Conservation (phyloP, 92 coral and sea anemone species). For the Phenganax stokvisi region DNA sequence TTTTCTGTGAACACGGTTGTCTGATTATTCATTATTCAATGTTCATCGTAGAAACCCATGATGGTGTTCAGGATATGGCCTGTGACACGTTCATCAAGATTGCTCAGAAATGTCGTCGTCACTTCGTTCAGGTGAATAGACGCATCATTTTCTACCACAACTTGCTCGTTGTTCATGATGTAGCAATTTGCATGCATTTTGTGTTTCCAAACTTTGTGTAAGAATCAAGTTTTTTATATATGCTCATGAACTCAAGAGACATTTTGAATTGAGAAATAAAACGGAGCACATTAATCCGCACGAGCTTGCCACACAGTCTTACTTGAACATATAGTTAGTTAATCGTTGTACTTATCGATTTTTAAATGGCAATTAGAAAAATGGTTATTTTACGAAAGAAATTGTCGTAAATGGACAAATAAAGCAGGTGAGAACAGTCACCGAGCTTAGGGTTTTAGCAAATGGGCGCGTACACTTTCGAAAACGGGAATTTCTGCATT, state of each 20-base stretch:
- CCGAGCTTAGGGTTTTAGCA: too few relatives aligned
- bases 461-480: too few relatives aligned
- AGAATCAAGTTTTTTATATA: not conserved
- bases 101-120: constrained; percentile 97
- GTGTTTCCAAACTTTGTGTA: not conserved
- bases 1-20: not conserved
- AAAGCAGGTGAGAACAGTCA: constrained; percentile 30
- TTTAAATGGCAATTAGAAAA: constrained; percentile 32
- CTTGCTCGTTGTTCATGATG: not conserved
- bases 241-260: not conserved
- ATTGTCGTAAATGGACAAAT: constrained; percentile 41
- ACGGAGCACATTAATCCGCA: too few relatives aligned
- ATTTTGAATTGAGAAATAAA: too few relatives aligned
- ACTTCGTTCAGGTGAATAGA: constrained; percentile 81
- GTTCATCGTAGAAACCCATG: constrained; percentile 79
- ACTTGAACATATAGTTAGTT: constrained; percentile 4
- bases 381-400: constrained; percentile 39
- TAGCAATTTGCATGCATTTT: not conserved
- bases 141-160: not conserved
- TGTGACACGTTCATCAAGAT: constrained; percentile 98
- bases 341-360: constrained; percentile 22
- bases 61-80: constrained; percentile 99
- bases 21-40: not conserved
- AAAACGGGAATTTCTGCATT: too few relatives aligned
- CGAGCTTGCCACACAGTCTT: too few relatives aligned